Percentiles rank a stretch among this genome's conserved stretches.
These are phyloP conservation scores for Apotomis capreana DNA, from an alignment of 2,888 invertebrate genomes.

Conservation along the genomic window DNA sequence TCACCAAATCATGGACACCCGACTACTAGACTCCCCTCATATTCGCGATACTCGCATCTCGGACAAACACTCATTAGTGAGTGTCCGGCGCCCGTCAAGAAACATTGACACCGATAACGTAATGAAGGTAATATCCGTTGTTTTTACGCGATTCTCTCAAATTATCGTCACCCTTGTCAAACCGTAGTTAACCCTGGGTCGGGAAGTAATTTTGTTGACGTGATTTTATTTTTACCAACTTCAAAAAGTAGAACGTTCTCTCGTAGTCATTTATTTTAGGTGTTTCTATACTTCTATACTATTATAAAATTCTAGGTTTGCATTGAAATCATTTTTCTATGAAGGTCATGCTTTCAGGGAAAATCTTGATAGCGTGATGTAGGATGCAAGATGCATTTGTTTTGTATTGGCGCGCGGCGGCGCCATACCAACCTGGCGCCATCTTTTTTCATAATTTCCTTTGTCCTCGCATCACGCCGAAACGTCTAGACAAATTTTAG, in stretches of 20 bases:
- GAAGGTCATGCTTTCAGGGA: too few relatives aligned
- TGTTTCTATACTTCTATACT: too few relatives aligned
- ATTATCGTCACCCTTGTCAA: slow-evolving; percentile 28
- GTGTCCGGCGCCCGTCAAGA: slow-evolving; percentile 9
- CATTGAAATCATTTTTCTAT: too few relatives aligned
- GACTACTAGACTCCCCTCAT: slow-evolving; percentile 5
- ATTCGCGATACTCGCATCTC: neutral
- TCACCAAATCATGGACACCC: slow-evolving; percentile 1
- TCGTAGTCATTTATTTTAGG: too few relatives aligned
- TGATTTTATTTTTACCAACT: slow-evolving; percentile 1
- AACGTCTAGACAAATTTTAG: too few relatives aligned
- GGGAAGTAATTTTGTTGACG: slow-evolving; percentile 1
- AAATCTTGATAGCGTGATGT: too few relatives aligned
- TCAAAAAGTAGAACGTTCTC: neutral
- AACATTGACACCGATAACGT: slow-evolving; percentile 34
- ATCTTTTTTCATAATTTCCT: too few relatives aligned
- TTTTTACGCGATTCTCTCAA: slow-evolving; percentile 23
- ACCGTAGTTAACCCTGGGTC: slow-evolving; percentile 4
- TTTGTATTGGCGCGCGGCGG: too few relatives aligned
- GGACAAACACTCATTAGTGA: slow-evolving; percentile 26
- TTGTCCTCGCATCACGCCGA: too few relatives aligned
- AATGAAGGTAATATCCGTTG: slow-evolving; percentile 32
- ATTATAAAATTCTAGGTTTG: too few relatives aligned
- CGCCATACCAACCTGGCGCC: too few relatives aligned
- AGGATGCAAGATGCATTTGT: too few relatives aligned